phyloP scores from a whole-genome alignment of 1,140 invertebrate genomes.

The Pseudoatta argentina region DNA sequence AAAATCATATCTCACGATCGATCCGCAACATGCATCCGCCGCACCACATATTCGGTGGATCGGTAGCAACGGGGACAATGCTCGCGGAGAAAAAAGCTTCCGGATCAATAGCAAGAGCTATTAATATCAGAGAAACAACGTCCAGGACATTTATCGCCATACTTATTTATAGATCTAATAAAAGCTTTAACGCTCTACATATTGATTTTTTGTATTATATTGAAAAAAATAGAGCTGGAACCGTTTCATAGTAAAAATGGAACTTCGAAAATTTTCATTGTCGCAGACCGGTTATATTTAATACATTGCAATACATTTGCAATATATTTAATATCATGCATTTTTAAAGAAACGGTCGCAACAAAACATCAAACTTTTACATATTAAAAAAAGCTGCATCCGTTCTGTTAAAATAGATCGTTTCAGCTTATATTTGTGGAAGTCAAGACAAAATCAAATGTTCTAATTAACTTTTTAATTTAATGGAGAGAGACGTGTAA shows the following conservation, averaged over 20 bases:
- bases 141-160: conserved; percentile 49
- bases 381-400: background rate
- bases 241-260: background rate
- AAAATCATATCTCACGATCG: conserved; percentile 63
- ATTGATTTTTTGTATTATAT: conserved; percentile 33
- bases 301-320: background rate
- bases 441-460: background rate
- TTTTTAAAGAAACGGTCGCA: background rate
- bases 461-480: conserved; percentile 30
- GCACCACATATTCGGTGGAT: conserved; percentile 48
- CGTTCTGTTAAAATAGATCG: background rate
- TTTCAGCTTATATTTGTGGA: background rate
- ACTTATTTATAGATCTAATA: conserved; percentile 51
- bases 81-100: conserved; percentile 29
- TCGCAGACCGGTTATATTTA: background rate
- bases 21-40: conserved; percentile 52
- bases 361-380: conserved; percentile 11
- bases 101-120: conserved; percentile 51
- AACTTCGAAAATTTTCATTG: background rate
- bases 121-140: conserved; percentile 56
- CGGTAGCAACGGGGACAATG: conserved; percentile 25
- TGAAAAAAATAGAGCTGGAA: background rate
- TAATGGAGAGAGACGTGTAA: background rate
- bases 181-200: conserved; percentile 24
- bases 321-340: background rate